These are phyloP conservation scores for Apostichopus parvimensis DNA, from an alignment of 35 echinoderm and acorn worm genomes.

Conservation along the genomic window DNA sequence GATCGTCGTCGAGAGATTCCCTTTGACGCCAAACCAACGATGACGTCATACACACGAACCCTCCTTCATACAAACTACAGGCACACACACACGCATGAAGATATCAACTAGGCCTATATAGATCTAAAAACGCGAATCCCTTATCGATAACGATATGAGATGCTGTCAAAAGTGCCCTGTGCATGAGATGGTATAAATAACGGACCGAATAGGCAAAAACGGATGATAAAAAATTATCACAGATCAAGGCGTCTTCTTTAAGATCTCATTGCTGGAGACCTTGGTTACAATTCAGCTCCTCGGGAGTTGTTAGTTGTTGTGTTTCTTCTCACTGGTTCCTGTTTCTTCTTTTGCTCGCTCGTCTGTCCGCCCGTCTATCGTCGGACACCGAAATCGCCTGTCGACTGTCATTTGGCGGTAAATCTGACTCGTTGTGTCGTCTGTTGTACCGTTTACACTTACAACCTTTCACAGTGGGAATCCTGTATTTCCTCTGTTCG, in stretches of 20 bases:
- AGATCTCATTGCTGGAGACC: conserved; percentile 31
- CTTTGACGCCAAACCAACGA: background rate
- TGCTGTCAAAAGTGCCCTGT: background rate
- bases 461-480: conserved; percentile 89
- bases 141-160: background rate
- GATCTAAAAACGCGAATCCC: background rate
- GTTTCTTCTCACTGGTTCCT: conserved; percentile 41
- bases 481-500: conserved; percentile 81
- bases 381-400: conserved; percentile 22
- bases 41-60: background rate
- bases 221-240: conserved; percentile 19
- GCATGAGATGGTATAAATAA: background rate
- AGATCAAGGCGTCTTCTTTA: conserved; percentile 26
- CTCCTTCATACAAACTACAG: too few species aligned
- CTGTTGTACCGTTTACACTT: conserved; percentile 88
- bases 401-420: conserved; percentile 28
- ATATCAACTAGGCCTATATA: background rate
- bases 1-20: background rate
- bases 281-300: conserved; percentile 5
- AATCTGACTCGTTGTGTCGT: conserved; percentile 72
- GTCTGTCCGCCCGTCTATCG: background rate
- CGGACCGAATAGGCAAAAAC: conserved; percentile 19
- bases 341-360: conserved; percentile 24
- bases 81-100: background rate
- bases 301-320: background rate